These are phyloP conservation scores for Laspeyria flexula DNA, from an alignment of 2,888 invertebrate species.

Conservation along the genomic window DNA sequence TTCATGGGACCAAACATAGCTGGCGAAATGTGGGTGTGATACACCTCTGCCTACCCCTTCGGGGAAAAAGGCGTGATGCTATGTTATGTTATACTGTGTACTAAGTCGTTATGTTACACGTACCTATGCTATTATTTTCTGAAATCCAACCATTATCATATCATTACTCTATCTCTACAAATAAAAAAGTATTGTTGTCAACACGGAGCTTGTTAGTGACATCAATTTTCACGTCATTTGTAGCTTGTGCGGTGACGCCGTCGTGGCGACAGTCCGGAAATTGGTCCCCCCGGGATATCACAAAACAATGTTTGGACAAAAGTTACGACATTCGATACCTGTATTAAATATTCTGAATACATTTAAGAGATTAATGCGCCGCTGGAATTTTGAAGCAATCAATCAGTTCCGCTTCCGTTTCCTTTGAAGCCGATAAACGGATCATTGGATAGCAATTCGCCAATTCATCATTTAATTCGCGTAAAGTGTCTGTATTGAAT, in stretches of 20 bases:
- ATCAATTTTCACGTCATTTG: conserved; percentile 26
- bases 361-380: not conserved
- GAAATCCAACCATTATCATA: no score
- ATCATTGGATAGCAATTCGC: not conserved
- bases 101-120: no score
- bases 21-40: no score
- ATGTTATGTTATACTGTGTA: no score
- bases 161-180: not conserved
- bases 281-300: conserved; percentile 12
- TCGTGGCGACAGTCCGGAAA: conserved; percentile 14
- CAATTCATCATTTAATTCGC: no score
- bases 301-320: not conserved
- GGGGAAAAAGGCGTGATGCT: no score
- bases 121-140: no score
- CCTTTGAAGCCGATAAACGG: not conserved
- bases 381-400: not conserved
- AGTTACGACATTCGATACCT: not conserved
- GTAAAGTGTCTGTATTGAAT: no score
- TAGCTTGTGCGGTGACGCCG: conserved; percentile 10
- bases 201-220: conserved; percentile 2
- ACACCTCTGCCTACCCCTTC: no score
- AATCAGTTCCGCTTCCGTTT: not conserved
- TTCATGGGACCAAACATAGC: no score
- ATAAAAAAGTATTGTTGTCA: not conserved
- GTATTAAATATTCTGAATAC: not conserved